Percentiles rank a stretch among this genome's conserved stretches.
Conservation (phyloP, 2,888 invertebrate genomes). For the Dicyrtomina minuta region DNA sequence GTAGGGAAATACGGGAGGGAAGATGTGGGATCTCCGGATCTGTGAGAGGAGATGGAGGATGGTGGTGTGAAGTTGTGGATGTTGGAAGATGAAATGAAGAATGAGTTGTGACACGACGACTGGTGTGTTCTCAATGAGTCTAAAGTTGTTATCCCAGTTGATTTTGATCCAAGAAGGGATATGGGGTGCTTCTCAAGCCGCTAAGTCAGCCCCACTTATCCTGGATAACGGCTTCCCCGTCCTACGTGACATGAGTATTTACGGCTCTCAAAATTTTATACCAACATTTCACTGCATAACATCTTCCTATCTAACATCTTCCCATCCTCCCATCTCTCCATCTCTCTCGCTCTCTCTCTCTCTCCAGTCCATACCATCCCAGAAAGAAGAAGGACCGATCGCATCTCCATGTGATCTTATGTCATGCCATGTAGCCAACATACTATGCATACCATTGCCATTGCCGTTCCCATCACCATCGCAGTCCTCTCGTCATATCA, state of each 20-base stretch:
- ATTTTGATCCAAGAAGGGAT: conserved; percentile 38
- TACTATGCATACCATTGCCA: no score
- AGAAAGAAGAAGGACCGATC: background rate
- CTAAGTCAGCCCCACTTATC: conserved; percentile 45
- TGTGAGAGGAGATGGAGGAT: no score
- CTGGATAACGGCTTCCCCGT: conserved; percentile 49
- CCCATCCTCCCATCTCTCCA: background rate
- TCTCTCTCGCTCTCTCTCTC: conserved; percentile 10
- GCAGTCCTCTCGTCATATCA: no score
- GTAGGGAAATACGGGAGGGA: no score
- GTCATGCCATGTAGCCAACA: no score
- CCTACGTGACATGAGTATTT: conserved; percentile 51
- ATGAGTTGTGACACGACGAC: conserved; percentile 38
- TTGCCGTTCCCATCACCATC: no score
- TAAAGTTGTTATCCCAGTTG: conserved; percentile 36
- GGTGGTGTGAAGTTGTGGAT: no score
- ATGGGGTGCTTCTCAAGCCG: conserved; percentile 35
- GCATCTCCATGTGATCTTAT: no score
- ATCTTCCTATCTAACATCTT: conserved; percentile 16
- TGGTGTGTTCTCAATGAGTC: conserved; percentile 37
- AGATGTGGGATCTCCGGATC: no score
- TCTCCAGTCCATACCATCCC: no score
- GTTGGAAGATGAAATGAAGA: conserved; percentile 32
- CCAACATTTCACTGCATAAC: conserved; percentile 44
- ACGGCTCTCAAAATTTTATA: conserved; percentile 51